These are phyloP conservation scores for Phyllotreta striolata DNA, from an alignment of 2,888 invertebrate species.

Conservation along the genomic window DNA sequence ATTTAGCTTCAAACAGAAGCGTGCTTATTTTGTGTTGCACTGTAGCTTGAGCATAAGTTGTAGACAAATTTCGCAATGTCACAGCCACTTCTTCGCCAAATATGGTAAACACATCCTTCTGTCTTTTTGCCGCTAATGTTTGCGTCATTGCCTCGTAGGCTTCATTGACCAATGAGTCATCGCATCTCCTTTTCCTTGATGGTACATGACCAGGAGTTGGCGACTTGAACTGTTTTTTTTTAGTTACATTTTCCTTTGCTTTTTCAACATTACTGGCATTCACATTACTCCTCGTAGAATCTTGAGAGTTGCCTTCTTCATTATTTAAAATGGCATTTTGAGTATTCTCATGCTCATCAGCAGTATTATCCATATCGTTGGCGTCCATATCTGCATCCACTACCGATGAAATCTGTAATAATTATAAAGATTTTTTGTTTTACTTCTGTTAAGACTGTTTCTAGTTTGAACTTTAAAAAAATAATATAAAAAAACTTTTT, in stretches of 20 bases:
- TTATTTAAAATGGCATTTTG: slow-evolving; percentile 31
- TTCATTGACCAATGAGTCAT: slow-evolving; percentile 9
- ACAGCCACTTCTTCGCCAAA: slow-evolving; percentile 24
- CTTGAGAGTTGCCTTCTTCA: slow-evolving; percentile 24
- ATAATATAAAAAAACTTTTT: slow-evolving; percentile 5
- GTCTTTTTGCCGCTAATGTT: slow-evolving; percentile 15
- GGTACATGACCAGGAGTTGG: slow-evolving; percentile 13
- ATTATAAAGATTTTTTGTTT: slow-evolving; percentile 8
- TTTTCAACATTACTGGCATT: slow-evolving; percentile 15
- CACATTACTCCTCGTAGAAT: slow-evolving; percentile 19
- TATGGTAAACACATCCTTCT: slow-evolving; percentile 23
- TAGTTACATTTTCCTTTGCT: slow-evolving; percentile 13
- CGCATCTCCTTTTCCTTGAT: slow-evolving; percentile 6
- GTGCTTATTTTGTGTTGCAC: slow-evolving; percentile 25
- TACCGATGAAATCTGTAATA: slow-evolving; percentile 22
- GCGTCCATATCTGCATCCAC: slow-evolving; percentile 27
- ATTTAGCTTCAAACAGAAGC: slow-evolving; percentile 27
- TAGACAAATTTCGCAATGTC: slow-evolving; percentile 19
- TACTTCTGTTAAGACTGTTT: slow-evolving; percentile 13
- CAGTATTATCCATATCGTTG: slow-evolving; percentile 32
- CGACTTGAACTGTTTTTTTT: slow-evolving; percentile 19
- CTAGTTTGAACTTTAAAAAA: too few species aligned
- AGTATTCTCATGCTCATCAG: slow-evolving; percentile 26
- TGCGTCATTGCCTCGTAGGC: slow-evolving; percentile 16
- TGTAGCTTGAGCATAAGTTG: slow-evolving; percentile 20